phyloP scores from a whole-genome alignment of 64 coral and sea anemone genomes.

The Dendrophyllia cribrosa region DNA sequence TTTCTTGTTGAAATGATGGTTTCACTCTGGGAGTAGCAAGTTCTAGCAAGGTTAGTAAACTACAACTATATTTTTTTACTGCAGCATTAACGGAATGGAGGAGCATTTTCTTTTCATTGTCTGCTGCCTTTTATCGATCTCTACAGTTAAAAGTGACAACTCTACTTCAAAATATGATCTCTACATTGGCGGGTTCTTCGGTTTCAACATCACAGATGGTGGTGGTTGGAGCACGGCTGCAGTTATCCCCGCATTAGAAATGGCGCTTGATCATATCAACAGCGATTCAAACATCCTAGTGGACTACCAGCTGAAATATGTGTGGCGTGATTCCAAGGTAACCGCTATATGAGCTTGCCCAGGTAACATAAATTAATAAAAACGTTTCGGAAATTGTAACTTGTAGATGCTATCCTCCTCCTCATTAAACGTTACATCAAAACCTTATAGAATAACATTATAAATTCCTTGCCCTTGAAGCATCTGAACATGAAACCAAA shows the following conservation, averaged over 20 bases:
- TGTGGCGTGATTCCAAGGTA: conserved; percentile 81
- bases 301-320: conserved; percentile 59
- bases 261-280: conserved; percentile 73
- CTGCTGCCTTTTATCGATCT: background rate
- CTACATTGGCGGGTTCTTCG: conserved; percentile 71
- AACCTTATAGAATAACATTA: no score
- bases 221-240: conserved; percentile 51
- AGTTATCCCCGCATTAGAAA: conserved; percentile 58
- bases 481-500: no score
- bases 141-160: background rate
- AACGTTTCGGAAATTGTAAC: background rate
- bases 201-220: conserved; percentile 21
- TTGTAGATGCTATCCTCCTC: no score
- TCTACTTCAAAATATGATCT: conserved; percentile 12
- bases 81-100: background rate
- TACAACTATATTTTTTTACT: background rate
- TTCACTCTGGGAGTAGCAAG: no score
- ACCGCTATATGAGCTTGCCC: no score
- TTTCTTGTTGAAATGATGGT: no score
- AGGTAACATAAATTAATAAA: no score
- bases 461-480: no score
- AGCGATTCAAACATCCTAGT: conserved; percentile 61
- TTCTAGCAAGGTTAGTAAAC: no score
- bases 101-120: background rate
- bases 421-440: no score